Base-by-base conservation (phyloP, 2,888 invertebrate species). In the Laspeyria flexula region DNA sequence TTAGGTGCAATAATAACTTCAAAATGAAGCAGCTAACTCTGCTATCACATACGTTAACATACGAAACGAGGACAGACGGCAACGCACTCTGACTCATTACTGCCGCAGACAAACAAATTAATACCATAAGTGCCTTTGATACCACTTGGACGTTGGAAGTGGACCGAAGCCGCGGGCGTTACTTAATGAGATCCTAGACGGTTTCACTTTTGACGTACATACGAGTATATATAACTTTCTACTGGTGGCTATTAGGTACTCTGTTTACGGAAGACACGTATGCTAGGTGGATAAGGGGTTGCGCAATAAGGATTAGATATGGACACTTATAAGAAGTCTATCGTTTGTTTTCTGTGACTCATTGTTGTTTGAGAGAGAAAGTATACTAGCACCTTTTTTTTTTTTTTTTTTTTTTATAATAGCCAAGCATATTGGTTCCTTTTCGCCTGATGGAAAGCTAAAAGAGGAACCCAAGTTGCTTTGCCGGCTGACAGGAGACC, bases 171-270 rank as follows among this genome's bases (percentile, higher is more conserved):
- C 60, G 56, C 51, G 43, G 60, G 69, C 66, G 56, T 54, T 39
- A 49, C 49, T 23, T 52, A 66, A 64, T 54, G 42, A 61, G 46
- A 62, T 69, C 70, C 67, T 62, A 62, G 58, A 7, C 43, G 60
- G 57, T 69, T 69, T 69, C 69, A 69, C 69, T 69, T 70, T 67
- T 69, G 60, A 45, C 33, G 31, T 13, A 25, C 18, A 31, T 35
- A n/a, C n/a, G n/a, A n/a, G n/a, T n/a, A 18, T 15, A 31, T 35
- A 46, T 34, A 43, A 85, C 88, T 88, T 88, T 89, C 88, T 88
- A 85, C 34, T 0, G 18, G n/a, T 50, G 9, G 25, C 6, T 13
- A 10, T 12, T 12, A 5, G 13, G 18, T 23, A 31, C 76, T 70
- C 73, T 78, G 75, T 75, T 73, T 63, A 66, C 62, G 74, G 75